Conservation (phyloP, 2,797 vertebrate genomes). For the Ataeniobius toweri region DNA sequence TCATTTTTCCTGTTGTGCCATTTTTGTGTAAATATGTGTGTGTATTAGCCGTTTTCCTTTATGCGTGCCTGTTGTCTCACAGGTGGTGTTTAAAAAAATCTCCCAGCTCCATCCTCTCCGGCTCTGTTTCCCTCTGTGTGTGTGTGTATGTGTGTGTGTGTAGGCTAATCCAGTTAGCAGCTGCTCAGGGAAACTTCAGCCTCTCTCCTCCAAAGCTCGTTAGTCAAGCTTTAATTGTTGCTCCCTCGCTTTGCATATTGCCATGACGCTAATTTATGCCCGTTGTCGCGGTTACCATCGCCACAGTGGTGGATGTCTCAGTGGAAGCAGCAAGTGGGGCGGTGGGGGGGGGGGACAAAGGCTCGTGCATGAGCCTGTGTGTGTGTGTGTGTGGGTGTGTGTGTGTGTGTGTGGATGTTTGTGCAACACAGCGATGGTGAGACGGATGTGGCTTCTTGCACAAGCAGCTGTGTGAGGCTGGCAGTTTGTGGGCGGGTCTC, state of each 20-base stretch:
- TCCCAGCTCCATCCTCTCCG: slow-evolving; percentile 21
- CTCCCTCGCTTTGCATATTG: slow-evolving; percentile 79
- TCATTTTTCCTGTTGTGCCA: slow-evolving; percentile 28
- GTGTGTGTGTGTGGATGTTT: slow-evolving; percentile 14
- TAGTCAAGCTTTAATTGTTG: slow-evolving; percentile 86
- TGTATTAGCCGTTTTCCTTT: neutral
- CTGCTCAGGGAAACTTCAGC: slow-evolving; percentile 81
- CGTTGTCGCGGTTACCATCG: slow-evolving; percentile 76
- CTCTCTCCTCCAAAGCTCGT: slow-evolving; percentile 81
- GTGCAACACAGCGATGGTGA: slow-evolving; percentile 24
- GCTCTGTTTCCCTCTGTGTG: neutral
- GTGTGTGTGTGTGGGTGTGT: too few species aligned
- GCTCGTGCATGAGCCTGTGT: slow-evolving; percentile 27
- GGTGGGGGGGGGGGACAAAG: slow-evolving; percentile 37
- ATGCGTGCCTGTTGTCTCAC: slow-evolving; percentile 46
- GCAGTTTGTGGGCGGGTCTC: slow-evolving; percentile 55
- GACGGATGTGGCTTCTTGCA: slow-evolving; percentile 56
- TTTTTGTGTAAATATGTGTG: slow-evolving; percentile 22
- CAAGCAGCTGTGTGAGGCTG: slow-evolving; percentile 51
- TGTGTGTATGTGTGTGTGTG: slow-evolving; percentile 43
- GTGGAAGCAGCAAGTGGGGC: slow-evolving; percentile 62
- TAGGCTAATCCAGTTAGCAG: slow-evolving; percentile 82
- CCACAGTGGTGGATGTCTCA: slow-evolving; percentile 63
- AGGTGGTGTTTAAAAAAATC: slow-evolving; percentile 64
- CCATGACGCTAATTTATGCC: slow-evolving; percentile 82